Evolutionary conservation across 2,888 invertebrate species (phyloP), one percentile per base, ranked within the genome.

Genomic region (Steinernema carpocapsae): DNA sequence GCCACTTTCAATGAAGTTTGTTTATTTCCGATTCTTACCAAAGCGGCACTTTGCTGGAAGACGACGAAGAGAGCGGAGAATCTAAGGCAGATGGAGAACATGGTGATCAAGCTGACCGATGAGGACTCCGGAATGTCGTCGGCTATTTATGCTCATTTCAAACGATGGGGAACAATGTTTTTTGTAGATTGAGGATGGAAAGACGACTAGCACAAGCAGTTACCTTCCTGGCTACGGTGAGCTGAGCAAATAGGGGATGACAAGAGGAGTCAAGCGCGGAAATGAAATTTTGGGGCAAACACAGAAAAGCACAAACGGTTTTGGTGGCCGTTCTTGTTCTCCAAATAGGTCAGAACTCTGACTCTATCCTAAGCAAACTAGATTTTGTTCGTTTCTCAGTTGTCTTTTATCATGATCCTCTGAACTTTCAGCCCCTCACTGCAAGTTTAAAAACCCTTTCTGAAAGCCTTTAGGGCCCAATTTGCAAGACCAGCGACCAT

Each of bases 151-250:
- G 32, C 17, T 26, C 7, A 32, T 32, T 64, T 29, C 32, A 64
- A 64, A 64, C 64, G 32, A 64, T 64, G 64, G 37, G 29, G 29
- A 29, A 64, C 64, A 64, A 26, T 64, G 64, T 64, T 64, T 64
- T 64, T 26, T 64, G 64, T 64, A 32, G 64, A 64, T 64, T 64
- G 19, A 64, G 32, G 32, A 32, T 7, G 64, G 37, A n/a, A 29
- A 26, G 7, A 32, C 64, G 64, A 32, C 64, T 64, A 12, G 64
- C n/a, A 64, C 64, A 7, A 64, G 32, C 64, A 64, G 64, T 64
- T 64, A 64, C 64, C 64, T 32, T 29, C 10, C 32, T 17, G 32
- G 64, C 37, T 10, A 32, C 64, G 14, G 29, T 1, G 32, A 64
- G 64, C 64, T 64, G 64, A 17, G 64, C 64, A 64, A 64, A 64